Evolutionary conservation across 2,113 vertebrate genomes (phyloP), one percentile per base, ranked within the genome.

Genomic region (Columbina picui): DNA sequence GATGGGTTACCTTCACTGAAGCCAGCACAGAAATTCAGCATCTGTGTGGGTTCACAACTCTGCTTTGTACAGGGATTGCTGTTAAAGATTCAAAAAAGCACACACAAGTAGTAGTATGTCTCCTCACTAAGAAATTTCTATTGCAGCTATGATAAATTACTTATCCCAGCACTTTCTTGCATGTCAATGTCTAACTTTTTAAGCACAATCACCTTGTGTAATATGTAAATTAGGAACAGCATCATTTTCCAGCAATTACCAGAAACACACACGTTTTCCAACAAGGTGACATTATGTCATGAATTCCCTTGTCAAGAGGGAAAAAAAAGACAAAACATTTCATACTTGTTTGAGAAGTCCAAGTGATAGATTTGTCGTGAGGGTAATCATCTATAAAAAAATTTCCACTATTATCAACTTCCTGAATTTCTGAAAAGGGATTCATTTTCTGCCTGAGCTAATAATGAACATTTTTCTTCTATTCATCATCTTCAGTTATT

Each of bases 361-460:
- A 92, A 87, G 86, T 85, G 96, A 97, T 95, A 95, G 87, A 95
- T 85, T 96, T 97, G 96, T 97, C 98, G 97, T 39, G 71, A 98
- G 93, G 86, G 92, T 95, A 98, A 97, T 97, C 90, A 97, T 90
- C 94, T 97, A 95, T 96, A 81, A 86, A 76, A 77, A 92, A 89
- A 84, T 91, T 41, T 25, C 92, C 90, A 90, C 87, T 97, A 94
- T 93, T 74, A 92, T 69, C 94, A 92, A 87, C 88, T 95, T 96
- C 74, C 69, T 81, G 93, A 92, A 94, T 97, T 96, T 97, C 95
- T 79, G 50, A 95, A 93, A 95, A 77, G 91, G 65, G 87, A 85
- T 93, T 88, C 32, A 90, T 96, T 97, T 97, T 96, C 78, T 96
- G 94, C 49, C 41, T 88, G 60, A 91, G 89, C 73, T 97, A 96